Evolutionary conservation across 2,113 vertebrate species (phyloP).

Genomic region (Hemicordylus capensis): DNA sequence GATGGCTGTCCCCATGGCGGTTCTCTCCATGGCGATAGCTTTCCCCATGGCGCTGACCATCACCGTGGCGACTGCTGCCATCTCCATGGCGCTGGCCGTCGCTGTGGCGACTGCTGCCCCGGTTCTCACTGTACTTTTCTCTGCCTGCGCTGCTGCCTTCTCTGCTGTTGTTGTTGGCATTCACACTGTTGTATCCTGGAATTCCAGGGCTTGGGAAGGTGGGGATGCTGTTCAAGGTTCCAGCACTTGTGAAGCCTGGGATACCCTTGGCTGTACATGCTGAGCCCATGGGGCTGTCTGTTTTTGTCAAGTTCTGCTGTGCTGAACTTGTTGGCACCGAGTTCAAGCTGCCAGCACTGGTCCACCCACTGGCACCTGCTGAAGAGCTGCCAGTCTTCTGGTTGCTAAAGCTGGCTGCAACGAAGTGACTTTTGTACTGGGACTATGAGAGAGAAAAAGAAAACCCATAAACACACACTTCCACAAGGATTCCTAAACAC

Average conservation of each 20-base stretch:
- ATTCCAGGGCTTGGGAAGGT: conserved; percentile 70
- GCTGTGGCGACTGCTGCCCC: conserved; percentile 67
- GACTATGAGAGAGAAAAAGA: conserved; percentile 75
- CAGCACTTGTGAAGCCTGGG: conserved; percentile 70
- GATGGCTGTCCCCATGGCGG: conserved; percentile 72
- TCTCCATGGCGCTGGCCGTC: conserved; percentile 76
- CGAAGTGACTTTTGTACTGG: conserved; percentile 98
- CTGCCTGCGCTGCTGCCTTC: conserved; percentile 66
- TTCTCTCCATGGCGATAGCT: conserved; percentile 56
- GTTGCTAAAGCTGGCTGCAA: conserved; percentile 90
- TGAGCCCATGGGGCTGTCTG: conserved; percentile 46
- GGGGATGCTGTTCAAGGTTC: conserved; percentile 78
- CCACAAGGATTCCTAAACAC: fast-evolving
- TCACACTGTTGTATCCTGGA: conserved; percentile 65
- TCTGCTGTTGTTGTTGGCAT: conserved; percentile 65
- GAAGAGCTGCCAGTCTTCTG: conserved; percentile 90
- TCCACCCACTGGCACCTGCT: conserved; percentile 91
- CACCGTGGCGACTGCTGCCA: conserved; percentile 69
- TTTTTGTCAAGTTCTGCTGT: conserved; percentile 61
- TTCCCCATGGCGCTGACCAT: conserved; percentile 57
- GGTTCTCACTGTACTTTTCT: conserved; percentile 69
- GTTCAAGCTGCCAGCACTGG: conserved; percentile 95
- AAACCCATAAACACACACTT: background rate
- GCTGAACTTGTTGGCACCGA: conserved; percentile 85
- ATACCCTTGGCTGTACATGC: conserved; percentile 55